Conservation (phyloP, 92 coral and sea anemone genomes). For the Zoanthus sociatus region DNA sequence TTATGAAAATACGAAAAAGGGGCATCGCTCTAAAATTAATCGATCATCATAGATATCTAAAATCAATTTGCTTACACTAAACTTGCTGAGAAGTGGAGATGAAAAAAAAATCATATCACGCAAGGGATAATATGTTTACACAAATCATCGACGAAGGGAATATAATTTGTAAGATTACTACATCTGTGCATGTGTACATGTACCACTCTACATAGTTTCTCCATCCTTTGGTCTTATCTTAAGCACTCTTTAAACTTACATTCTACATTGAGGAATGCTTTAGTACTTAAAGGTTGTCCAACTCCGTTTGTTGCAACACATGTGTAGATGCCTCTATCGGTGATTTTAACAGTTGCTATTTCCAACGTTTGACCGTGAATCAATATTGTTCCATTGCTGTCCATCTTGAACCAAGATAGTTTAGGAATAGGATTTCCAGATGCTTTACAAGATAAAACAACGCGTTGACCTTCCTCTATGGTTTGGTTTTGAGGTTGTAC, state of each 20-base stretch:
- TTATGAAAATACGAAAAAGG: too few species aligned
- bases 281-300: constrained; percentile 27
- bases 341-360: not conserved
- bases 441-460: constrained; percentile 52
- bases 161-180: too few species aligned
- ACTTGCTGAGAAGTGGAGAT: too few species aligned
- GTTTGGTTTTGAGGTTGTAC: constrained; percentile 35
- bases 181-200: too few species aligned
- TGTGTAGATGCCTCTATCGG: constrained; percentile 47
- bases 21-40: too few species aligned
- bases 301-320: constrained; percentile 58
- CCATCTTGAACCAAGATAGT: constrained; percentile 48
- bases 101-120: too few species aligned
- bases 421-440: constrained; percentile 59
- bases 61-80: too few species aligned
- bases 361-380: not conserved
- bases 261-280: constrained; percentile 40
- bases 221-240: too few species aligned
- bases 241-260: constrained; percentile 49
- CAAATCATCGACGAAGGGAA: too few species aligned
- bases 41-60: too few species aligned
- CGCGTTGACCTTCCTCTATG: constrained; percentile 41
- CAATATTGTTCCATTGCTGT: not conserved
- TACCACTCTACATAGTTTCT: too few species aligned
- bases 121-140: too few species aligned